Conservation (phyloP, 2,888 invertebrate species). For the Stictocephala bisonia region DNA sequence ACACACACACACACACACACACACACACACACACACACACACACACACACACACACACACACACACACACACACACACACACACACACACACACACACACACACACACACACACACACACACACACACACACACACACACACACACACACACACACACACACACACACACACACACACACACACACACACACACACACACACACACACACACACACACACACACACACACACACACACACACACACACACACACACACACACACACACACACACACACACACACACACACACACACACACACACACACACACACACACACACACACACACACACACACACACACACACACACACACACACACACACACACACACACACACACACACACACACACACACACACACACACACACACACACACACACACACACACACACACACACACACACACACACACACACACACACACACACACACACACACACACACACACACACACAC, state of each 20-base stretch:
- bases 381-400: constrained; percentile 13
- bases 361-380: constrained; percentile 13
- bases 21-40: background rate
- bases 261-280: background rate
- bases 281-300: constrained; percentile 13
- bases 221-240: constrained; percentile 13
- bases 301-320: constrained; percentile 13
- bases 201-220: constrained; percentile 13
- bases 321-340: background rate
- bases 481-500: constrained; percentile 1
- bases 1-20: background rate
- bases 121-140: background rate
- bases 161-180: background rate
- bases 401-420: constrained; percentile 2
- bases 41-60: background rate
- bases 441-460: background rate
- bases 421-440: background rate
- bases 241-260: constrained; percentile 2
- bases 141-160: background rate
- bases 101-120: background rate
- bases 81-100: background rate
- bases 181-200: background rate
- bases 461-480: constrained; percentile 6
- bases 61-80: background rate
- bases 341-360: constrained; percentile 4